Evolutionary conservation across 2,888 invertebrate genomes (phyloP).

Genomic region (Mythimna albipuncta): DNA sequence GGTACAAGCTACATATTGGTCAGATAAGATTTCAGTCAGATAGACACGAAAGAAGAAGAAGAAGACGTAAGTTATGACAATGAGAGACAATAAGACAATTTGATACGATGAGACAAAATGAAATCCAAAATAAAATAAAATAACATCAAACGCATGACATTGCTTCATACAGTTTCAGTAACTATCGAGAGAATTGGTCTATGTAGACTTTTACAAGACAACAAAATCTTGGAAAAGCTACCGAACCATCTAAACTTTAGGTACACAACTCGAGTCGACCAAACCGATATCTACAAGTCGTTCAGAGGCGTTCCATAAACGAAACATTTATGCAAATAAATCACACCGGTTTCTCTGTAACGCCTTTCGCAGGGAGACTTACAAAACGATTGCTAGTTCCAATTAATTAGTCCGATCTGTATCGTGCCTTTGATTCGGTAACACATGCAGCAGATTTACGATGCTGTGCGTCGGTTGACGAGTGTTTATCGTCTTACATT

Average conservation of each 20-base stretch:
- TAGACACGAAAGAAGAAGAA: too few species aligned
- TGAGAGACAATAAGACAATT: too few species aligned
- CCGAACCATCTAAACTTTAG: background rate
- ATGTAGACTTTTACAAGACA: background rate
- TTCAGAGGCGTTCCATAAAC: constrained; percentile 12
- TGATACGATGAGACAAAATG: background rate
- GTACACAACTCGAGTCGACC: background rate
- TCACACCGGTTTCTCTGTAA: constrained; percentile 19
- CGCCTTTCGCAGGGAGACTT: constrained; percentile 16
- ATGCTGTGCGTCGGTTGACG: constrained; percentile 2
- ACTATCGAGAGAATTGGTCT: background rate
- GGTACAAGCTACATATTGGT: background rate
- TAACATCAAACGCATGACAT: background rate
- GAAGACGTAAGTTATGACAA: too few species aligned
- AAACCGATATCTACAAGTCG: constrained; percentile 1
- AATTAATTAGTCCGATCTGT: constrained; percentile 33
- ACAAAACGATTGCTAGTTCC: constrained; percentile 23
- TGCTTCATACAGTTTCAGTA: too few species aligned
- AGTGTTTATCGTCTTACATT: constrained; percentile 25
- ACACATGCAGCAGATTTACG: constrained; percentile 24
- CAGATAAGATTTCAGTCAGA: too few species aligned
- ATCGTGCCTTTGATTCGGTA: constrained; percentile 23
- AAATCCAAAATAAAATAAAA: background rate
- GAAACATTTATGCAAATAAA: constrained; percentile 36
- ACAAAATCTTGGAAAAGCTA: background rate